A percentile compares a stretch with the other conserved stretches of the same genome.
These are phyloP conservation scores for Ormia ochracea DNA, from an alignment of 2,888 invertebrate species.

Conservation along the genomic window DNA sequence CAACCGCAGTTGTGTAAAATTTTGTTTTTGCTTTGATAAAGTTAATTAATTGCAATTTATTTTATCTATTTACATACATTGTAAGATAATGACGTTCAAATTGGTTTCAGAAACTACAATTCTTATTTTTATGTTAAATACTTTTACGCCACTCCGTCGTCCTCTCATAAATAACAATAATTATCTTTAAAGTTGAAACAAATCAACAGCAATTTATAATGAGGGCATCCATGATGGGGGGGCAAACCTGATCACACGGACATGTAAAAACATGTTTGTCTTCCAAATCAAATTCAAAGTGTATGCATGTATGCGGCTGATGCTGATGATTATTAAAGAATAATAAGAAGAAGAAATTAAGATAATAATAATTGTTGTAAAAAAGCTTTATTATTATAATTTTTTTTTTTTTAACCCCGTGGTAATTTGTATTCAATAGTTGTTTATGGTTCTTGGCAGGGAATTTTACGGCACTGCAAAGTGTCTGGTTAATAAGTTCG, in stretches of 20 bases:
- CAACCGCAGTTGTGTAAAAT: not conserved
- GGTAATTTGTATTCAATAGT: no score
- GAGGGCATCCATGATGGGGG: not conserved
- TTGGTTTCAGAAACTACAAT: not conserved
- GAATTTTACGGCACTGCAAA: no score
- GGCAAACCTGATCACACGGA: not conserved
- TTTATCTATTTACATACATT: not conserved
- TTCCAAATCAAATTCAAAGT: not conserved
- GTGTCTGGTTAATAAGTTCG: no score
- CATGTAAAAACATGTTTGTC: not conserved
- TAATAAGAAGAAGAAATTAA: no score
- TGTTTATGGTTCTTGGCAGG: no score
- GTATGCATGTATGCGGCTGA: no score
- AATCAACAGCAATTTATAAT: constrained; percentile 18
- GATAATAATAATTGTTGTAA: no score
- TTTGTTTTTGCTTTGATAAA: not conserved
- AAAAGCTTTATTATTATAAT: no score
- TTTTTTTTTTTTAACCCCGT: no score
- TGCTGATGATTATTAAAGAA: no score
- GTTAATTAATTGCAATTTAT: not conserved
- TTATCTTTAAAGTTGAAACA: constrained; percentile 22
- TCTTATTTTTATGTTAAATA: not conserved
- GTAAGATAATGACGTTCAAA: constrained; percentile 14
- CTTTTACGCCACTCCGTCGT: not conserved
- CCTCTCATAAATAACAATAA: constrained; percentile 20